Conservation (phyloP, 2,113 vertebrate species). For the Varanus komodoensis region DNA sequence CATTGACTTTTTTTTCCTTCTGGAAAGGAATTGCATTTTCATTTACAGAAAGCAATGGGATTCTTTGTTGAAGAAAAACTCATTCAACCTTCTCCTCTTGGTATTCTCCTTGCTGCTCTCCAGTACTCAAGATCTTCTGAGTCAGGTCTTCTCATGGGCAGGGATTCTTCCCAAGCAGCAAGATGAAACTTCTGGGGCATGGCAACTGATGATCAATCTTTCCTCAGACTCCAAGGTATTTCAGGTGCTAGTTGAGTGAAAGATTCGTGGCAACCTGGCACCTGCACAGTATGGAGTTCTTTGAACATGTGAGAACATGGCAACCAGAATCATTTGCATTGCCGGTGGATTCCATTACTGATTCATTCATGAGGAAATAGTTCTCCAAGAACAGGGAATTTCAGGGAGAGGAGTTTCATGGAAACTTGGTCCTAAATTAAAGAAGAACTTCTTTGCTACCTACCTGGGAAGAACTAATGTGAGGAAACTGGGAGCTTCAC, state of each 20-base stretch:
- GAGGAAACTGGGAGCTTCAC: conserved; percentile 28
- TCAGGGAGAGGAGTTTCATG: background rate
- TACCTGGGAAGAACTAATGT: conserved; percentile 32
- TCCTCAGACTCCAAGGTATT: too few species aligned
- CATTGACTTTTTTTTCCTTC: too few species aligned
- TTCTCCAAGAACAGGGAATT: background rate
- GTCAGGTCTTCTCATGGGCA: too few species aligned
- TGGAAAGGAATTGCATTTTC: too few species aligned
- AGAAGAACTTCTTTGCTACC: background rate
- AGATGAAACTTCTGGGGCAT: background rate
- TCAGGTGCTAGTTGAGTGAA: too few species aligned
- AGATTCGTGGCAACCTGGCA: background rate
- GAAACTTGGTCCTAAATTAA: background rate
- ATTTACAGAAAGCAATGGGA: too few species aligned
- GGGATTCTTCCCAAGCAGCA: background rate
- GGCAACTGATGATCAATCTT: background rate
- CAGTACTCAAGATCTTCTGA: too few species aligned
- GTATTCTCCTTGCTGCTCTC: too few species aligned
- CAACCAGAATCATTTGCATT: background rate
- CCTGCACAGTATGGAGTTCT: too few species aligned
- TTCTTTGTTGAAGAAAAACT: too few species aligned
- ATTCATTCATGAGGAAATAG: background rate
- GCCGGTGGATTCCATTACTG: background rate
- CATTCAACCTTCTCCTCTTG: too few species aligned
- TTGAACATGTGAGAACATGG: background rate